phyloP scores from a whole-genome alignment of 2,113 vertebrate species.

The Sardina pilchardus region DNA sequence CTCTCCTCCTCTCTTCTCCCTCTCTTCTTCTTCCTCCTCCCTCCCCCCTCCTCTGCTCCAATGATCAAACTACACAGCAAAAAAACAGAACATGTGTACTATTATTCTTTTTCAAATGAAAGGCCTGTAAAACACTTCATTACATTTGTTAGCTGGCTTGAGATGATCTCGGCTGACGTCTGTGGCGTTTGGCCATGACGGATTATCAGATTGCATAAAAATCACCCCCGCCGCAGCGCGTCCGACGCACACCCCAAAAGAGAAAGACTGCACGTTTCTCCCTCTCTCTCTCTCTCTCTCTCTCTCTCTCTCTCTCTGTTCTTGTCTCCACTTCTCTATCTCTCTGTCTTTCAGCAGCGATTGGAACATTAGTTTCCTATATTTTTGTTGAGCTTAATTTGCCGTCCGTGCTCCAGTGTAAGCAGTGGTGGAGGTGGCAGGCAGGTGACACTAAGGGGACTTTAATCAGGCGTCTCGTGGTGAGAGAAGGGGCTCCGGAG shows the following conservation, averaged over 20 bases:
- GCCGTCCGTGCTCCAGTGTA: constrained; percentile 48
- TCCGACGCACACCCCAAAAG: constrained; percentile 23
- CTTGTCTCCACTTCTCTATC: constrained; percentile 3
- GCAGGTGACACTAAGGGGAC: constrained; percentile 54
- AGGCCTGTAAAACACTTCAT: constrained; percentile 41
- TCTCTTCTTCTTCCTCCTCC: background rate
- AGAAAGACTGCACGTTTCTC: constrained; percentile 27
- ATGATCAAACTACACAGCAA: constrained; percentile 39
- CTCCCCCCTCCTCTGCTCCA: background rate
- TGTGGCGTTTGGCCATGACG: constrained; percentile 38
- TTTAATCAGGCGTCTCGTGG: constrained; percentile 56
- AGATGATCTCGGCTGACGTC: constrained; percentile 36
- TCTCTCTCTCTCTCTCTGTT: background rate
- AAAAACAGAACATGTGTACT: constrained; percentile 43
- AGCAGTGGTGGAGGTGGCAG: constrained; percentile 50
- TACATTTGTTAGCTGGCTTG: constrained; percentile 36
- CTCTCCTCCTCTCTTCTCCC: background rate
- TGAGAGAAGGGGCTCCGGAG: constrained; percentile 14
- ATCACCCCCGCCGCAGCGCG: constrained; percentile 34
- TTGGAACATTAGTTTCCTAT: constrained; percentile 43
- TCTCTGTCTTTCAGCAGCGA: constrained; percentile 19
- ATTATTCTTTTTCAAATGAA: constrained; percentile 42
- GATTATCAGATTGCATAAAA: constrained; percentile 41
- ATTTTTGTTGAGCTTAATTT: constrained; percentile 46
- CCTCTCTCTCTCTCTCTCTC: constrained; percentile 15